These are phyloP conservation scores for Pachycephala philippinensis DNA, from an alignment of 2,113 vertebrate species.

Conservation along the genomic window DNA sequence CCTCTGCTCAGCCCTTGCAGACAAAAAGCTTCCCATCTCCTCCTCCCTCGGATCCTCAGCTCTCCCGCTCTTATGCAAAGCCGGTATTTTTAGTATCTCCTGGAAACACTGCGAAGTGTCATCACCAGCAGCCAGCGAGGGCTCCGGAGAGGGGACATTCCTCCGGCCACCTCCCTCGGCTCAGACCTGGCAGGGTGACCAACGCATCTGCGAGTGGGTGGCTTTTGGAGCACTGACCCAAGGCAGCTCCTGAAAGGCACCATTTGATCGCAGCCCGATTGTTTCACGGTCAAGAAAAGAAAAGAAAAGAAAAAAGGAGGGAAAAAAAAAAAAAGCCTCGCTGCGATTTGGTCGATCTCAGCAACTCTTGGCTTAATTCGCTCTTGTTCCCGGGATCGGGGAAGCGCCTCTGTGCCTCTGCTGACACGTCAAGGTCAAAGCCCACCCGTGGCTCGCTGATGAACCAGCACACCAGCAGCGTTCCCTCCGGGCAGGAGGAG, in stretches of 20 bases:
- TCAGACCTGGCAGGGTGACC: background rate
- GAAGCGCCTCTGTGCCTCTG: background rate
- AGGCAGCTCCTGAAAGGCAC: background rate
- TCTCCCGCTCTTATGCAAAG: background rate
- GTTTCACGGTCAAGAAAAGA: background rate
- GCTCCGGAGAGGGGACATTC: constrained; percentile 7
- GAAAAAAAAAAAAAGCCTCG: background rate
- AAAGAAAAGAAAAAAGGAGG: background rate
- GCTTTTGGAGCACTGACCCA: background rate
- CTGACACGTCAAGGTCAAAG: constrained; percentile 30
- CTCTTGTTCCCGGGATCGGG: background rate
- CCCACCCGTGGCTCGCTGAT: background rate
- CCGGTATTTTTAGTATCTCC: constrained; percentile 48
- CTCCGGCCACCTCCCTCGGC: background rate
- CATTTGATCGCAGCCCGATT: background rate
- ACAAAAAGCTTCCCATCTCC: constrained; percentile 6
- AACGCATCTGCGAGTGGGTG: background rate
- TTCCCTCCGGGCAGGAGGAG: background rate
- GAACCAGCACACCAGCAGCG: background rate
- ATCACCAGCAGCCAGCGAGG: background rate
- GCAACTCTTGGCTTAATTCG: background rate
- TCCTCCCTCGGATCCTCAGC: constrained; percentile 17
- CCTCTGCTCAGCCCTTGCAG: background rate
- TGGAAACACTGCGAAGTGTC: constrained; percentile 4
- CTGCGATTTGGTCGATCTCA: background rate